Evolutionary conservation across 23 tunicate genomes (phyloP), one percentile per base, ranked within the genome.

Genomic region (Clavelina lepadiformis): DNA sequence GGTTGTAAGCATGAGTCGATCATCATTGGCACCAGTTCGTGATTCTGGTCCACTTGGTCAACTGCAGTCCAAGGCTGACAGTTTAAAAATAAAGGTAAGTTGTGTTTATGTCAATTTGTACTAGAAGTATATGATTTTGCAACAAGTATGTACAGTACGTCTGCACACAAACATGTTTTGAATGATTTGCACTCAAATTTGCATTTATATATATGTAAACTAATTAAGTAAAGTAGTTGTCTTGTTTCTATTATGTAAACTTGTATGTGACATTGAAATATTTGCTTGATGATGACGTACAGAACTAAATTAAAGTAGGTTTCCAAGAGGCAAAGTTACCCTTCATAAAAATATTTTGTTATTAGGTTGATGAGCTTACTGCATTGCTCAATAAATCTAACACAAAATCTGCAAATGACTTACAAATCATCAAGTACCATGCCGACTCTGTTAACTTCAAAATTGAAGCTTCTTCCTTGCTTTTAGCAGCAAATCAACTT

Each of bases 71-170:
- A 61, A 68, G 25, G 85, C 51, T 5, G 85, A 79, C 37, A 28
- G n/a, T 21, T 33, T 79, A 21, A 79, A 79, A 68, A 26, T 28
- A 31, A 72, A 79, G 56, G 85, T 69, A 79, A 79, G 46, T 75
- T 23, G 3, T n/a, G n/a, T n/a, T n/a, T n/a, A n/a, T n/a, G n/a
- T n/a, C n/a, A n/a, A n/a, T n/a, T n/a, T n/a, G n/a, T n/a, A n/a
- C n/a, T n/a, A n/a, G n/a, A n/a, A n/a, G n/a, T n/a, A n/a, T n/a
- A n/a, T n/a, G n/a, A n/a, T n/a, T n/a, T n/a, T n/a, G n/a, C n/a
- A n/a, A n/a, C n/a, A n/a, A n/a, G n/a, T n/a, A n/a, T n/a, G n/a
- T n/a, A n/a, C n/a, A n/a, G n/a, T n/a, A n/a, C n/a, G n/a, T n/a
- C n/a, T n/a, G n/a, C n/a, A n/a, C n/a, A n/a, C n/a, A n/a, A n/a